These are phyloP conservation scores for Psittacus erithacus DNA, from an alignment of 2,113 vertebrate genomes.

Conservation along the genomic window DNA sequence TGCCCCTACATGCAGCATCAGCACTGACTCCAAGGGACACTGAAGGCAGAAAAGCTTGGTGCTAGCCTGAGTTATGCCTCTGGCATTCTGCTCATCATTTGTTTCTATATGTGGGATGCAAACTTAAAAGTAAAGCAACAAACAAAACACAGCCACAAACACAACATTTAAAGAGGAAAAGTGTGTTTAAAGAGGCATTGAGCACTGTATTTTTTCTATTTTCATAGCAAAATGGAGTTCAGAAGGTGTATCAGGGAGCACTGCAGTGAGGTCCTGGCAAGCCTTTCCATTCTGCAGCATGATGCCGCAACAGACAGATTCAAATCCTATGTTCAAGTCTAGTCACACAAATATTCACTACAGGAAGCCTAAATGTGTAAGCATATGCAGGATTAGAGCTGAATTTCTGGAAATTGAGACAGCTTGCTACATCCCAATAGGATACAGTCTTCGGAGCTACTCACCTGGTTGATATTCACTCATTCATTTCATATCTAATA, in stretches of 20 bases:
- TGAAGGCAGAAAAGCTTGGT: not conserved
- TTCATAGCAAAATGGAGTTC: not conserved
- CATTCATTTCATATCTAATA: not conserved
- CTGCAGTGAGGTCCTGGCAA: not conserved
- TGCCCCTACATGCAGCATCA: not conserved
- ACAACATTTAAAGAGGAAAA: not conserved
- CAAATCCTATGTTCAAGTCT: not conserved
- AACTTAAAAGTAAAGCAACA: not conserved
- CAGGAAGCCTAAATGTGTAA: not conserved
- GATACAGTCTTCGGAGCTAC: not conserved
- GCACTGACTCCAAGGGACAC: not conserved
- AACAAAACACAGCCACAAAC: rapidly evolving
- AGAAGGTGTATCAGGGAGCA: not conserved
- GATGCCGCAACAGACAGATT: not conserved
- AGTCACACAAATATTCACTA: not conserved
- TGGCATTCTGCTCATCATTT: not conserved
- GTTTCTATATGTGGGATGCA: not conserved
- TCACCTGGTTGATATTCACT: not conserved
- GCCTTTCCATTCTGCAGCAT: not conserved
- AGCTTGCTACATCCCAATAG: not conserved
- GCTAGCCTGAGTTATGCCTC: not conserved
- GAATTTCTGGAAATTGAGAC: not conserved
- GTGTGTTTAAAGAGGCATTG: not conserved
- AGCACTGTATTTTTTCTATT: not conserved
- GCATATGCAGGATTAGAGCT: not conserved